Conservation (phyloP, 2,797 vertebrate species). For the Thaleichthys pacificus region DNA sequence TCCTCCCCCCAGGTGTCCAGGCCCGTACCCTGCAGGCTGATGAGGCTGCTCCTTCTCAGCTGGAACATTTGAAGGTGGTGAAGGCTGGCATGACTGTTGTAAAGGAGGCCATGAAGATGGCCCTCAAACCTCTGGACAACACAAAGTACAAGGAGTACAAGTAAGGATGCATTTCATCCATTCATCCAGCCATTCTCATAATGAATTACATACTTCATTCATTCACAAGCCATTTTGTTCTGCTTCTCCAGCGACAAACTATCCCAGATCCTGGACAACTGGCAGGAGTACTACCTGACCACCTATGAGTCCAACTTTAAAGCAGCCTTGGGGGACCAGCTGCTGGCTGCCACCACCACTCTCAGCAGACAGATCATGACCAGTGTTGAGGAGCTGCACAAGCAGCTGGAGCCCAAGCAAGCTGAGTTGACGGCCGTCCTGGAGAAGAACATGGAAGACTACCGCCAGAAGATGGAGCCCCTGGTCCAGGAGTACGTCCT, state of each 20-base stretch:
- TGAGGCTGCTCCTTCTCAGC: slow-evolving; percentile 59
- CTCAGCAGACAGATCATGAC: slow-evolving; percentile 60
- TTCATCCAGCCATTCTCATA: not conserved
- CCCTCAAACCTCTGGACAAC: slow-evolving; percentile 71
- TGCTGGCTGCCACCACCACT: slow-evolving; percentile 58
- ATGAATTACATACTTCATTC: not conserved
- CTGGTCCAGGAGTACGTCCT: slow-evolving; percentile 57
- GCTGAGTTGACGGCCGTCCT: slow-evolving; percentile 69
- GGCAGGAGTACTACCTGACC: slow-evolving; percentile 36
- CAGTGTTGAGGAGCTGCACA: slow-evolving; percentile 72
- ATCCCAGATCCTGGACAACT: slow-evolving; percentile 55
- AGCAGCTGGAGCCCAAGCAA: slow-evolving; percentile 65
- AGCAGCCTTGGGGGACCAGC: slow-evolving; percentile 54
- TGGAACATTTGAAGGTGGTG: slow-evolving; percentile 62
- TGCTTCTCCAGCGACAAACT: slow-evolving; percentile 66
- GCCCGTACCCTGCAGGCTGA: slow-evolving; percentile 80
- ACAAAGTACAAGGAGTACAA: slow-evolving; percentile 74
- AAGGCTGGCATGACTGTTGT: slow-evolving; percentile 64
- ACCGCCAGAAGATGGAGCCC: slow-evolving; percentile 71
- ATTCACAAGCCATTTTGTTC: not conserved
- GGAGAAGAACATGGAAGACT: slow-evolving; percentile 65
- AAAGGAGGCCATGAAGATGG: slow-evolving; percentile 64
- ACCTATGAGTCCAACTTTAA: slow-evolving; percentile 59
- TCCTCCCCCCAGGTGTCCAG: slow-evolving; percentile 73
- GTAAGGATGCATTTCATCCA: slow-evolving; percentile 67